phyloP scores from a whole-genome alignment of 2,888 invertebrate genomes.

The Athetis lepigone region DNA sequence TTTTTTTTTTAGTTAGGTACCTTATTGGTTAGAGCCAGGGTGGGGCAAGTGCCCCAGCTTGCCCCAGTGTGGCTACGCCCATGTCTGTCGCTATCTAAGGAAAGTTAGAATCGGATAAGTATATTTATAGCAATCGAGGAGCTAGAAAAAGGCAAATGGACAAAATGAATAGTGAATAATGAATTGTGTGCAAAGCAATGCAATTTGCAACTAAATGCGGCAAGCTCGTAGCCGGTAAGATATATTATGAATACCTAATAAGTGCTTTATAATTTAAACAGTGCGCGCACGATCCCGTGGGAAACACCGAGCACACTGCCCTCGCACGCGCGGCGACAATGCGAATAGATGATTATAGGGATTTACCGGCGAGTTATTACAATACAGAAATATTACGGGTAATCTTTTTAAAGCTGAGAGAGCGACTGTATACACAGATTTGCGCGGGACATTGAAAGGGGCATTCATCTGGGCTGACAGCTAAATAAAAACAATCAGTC shows the following conservation, averaged over 20 bases:
- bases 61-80: too few relatives aligned
- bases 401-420: background rate
- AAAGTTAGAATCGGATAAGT: too few relatives aligned
- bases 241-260: conserved; percentile 14
- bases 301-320: conserved; percentile 7
- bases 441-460: background rate
- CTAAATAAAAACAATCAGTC: background rate
- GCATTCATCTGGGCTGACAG: too few relatives aligned
- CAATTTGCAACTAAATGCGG: conserved; percentile 1
- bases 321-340: conserved; percentile 6
- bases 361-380: background rate
- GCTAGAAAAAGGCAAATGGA: too few relatives aligned
- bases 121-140: too few relatives aligned
- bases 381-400: background rate
- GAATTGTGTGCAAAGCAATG: too few relatives aligned
- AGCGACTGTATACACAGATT: conserved; percentile 1
- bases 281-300: conserved; percentile 10
- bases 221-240: background rate
- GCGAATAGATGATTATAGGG: background rate
- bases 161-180: too few relatives aligned
- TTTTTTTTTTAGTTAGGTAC: too few relatives aligned
- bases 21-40: too few relatives aligned
- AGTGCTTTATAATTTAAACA: conserved; percentile 11
- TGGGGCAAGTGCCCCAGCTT: too few relatives aligned
- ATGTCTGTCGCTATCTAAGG: too few relatives aligned